phyloP scores from a whole-genome alignment of 2,797 vertebrate species.

The Anguilla obscura region DNA sequence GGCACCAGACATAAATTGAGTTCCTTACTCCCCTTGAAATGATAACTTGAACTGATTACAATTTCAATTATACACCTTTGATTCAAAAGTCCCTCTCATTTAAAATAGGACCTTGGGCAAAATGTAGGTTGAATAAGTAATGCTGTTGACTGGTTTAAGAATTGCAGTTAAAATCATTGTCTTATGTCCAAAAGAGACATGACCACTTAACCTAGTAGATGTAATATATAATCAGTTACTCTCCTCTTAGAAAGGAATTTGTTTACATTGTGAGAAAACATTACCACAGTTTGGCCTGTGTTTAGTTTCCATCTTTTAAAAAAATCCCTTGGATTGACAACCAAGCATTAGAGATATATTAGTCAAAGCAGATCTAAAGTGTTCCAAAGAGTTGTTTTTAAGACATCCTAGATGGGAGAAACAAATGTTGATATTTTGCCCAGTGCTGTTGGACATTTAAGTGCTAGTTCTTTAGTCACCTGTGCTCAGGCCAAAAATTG shows the following conservation, averaged over 20 bases:
- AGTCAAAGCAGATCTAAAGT: neutral
- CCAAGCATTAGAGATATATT: neutral
- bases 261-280: neutral
- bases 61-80: neutral
- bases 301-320: neutral
- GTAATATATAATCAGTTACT: neutral
- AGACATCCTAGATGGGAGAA: neutral
- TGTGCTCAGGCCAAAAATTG: neutral
- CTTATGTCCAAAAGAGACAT: neutral
- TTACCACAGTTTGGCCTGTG: neutral
- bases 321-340: neutral
- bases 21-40: neutral
- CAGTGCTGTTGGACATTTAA: neutral
- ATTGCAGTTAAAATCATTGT: neutral
- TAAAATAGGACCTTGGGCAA: neutral
- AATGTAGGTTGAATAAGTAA: neutral
- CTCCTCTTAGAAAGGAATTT: neutral
- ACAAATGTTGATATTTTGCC: neutral
- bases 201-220: no score
- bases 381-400: neutral
- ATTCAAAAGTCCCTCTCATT: neutral
- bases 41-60: neutral
- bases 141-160: neutral
- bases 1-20: neutral
- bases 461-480: neutral